Conservation (phyloP, 2,797 vertebrate genomes). For the Chelonia mydas region DNA sequence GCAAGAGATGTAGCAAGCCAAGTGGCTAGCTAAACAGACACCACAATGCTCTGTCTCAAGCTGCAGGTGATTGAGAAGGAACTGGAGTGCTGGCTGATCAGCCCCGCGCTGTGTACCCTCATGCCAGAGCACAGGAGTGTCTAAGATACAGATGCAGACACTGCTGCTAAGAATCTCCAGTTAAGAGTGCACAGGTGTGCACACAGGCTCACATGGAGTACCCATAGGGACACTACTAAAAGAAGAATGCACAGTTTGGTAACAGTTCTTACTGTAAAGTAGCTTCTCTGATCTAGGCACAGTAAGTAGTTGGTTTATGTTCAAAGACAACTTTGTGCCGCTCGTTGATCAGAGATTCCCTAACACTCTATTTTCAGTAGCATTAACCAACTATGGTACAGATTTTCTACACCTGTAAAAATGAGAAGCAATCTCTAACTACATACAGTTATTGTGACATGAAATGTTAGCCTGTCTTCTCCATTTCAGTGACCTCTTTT, state of each 20-base stretch:
- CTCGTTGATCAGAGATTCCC: not conserved
- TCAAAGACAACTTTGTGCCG: not conserved
- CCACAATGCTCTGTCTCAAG: too few relatives aligned
- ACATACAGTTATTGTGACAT: not conserved
- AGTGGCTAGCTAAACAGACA: too few relatives aligned
- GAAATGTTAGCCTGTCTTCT: not conserved
- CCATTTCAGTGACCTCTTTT: accelerated
- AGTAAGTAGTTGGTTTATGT: accelerated
- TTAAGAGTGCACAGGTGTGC: not conserved
- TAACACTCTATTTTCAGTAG: not conserved
- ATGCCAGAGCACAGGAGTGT: too few relatives aligned
- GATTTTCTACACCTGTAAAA: not conserved
- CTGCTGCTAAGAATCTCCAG: too few relatives aligned
- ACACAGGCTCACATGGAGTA: too few relatives aligned
- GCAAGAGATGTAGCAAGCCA: too few relatives aligned
- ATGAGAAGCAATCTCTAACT: accelerated
- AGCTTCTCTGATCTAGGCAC: not conserved
- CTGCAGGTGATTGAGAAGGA: too few relatives aligned
- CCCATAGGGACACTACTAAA: not conserved
- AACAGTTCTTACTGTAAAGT: not conserved
- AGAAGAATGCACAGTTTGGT: not conserved
- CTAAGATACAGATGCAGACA: too few relatives aligned
- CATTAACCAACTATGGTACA: accelerated
- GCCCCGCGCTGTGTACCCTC: too few relatives aligned
- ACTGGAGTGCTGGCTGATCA: too few relatives aligned